phyloP scores from a whole-genome alignment of 2,113 vertebrate genomes.

The Nothocercus julius region DNA sequence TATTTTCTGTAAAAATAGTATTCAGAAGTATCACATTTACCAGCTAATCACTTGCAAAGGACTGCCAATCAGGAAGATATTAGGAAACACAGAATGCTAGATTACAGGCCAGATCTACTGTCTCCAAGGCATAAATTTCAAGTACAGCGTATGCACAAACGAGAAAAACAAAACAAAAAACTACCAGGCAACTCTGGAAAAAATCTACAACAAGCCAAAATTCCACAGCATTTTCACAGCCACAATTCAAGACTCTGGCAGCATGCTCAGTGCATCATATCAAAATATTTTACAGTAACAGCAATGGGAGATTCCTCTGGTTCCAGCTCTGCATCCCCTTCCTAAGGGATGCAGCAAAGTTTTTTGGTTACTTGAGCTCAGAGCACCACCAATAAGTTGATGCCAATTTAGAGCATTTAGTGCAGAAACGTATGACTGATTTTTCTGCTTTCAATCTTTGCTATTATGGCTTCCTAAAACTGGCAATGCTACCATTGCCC shows the following conservation, averaged over 20 bases:
- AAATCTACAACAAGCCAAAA: not conserved
- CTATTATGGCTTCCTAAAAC: not conserved
- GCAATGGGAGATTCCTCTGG: not conserved
- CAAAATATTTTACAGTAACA: not conserved
- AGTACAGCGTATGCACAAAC: not conserved
- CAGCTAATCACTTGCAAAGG: not conserved
- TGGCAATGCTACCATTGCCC: not conserved
- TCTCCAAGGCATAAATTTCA: not conserved
- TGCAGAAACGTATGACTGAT: not conserved
- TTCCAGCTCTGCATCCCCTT: not conserved
- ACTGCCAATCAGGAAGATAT: not conserved
- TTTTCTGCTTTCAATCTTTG: not conserved
- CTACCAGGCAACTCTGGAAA: not conserved
- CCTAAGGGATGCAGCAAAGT: not conserved
- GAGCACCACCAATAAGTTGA: accelerated
- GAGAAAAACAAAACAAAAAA: not conserved
- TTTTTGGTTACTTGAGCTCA: not conserved
- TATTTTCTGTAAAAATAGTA: conserved; percentile 68
- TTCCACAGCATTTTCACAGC: not conserved
- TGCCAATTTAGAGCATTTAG: not conserved
- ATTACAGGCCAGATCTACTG: not conserved
- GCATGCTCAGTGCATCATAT: not conserved
- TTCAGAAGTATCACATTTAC: not conserved
- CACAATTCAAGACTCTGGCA: not conserved
- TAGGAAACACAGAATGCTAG: not conserved